Percentiles rank a stretch among this genome's conserved stretches.
phyloP scores from a whole-genome alignment of 2,888 invertebrate species.

The Lithodes maja region DNA sequence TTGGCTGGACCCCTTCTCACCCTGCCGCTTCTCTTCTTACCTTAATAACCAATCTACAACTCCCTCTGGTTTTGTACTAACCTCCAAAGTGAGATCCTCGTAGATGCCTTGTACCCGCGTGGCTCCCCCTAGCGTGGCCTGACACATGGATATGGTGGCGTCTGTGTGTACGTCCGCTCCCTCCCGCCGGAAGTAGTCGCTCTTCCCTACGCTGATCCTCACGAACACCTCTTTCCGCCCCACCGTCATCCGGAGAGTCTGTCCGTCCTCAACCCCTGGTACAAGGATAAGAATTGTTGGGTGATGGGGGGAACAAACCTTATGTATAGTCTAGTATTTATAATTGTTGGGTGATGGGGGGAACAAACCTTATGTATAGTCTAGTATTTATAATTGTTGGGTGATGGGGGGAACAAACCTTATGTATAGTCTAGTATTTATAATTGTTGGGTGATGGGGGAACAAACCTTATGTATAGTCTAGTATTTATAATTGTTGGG shows the following conservation, averaged over 20 bases:
- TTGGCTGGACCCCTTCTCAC: no score
- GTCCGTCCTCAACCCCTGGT: constrained; percentile 94
- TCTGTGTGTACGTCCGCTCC: constrained; percentile 98
- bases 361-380: neutral
- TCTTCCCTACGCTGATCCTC: constrained; percentile 92
- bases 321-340: neutral
- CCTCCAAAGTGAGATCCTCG: constrained; percentile 90
- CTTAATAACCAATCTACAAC: no score
- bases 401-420: neutral
- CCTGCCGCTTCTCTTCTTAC: no score
- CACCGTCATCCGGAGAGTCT: constrained; percentile 95
- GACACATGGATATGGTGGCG: constrained; percentile 89
- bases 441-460: neutral
- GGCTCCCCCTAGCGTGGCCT: constrained; percentile 95
- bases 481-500: neutral
- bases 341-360: neutral
- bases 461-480: neutral
- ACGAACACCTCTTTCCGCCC: constrained; percentile 94
- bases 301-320: neutral
- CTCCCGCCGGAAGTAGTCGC: constrained; percentile 92
- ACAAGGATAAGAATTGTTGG: neutral
- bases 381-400: neutral
- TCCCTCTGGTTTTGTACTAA: neutral
- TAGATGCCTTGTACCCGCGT: constrained; percentile 93
- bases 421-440: neutral